phyloP scores from a whole-genome alignment of 2,888 invertebrate genomes.

The Diarsia mendica region DNA sequence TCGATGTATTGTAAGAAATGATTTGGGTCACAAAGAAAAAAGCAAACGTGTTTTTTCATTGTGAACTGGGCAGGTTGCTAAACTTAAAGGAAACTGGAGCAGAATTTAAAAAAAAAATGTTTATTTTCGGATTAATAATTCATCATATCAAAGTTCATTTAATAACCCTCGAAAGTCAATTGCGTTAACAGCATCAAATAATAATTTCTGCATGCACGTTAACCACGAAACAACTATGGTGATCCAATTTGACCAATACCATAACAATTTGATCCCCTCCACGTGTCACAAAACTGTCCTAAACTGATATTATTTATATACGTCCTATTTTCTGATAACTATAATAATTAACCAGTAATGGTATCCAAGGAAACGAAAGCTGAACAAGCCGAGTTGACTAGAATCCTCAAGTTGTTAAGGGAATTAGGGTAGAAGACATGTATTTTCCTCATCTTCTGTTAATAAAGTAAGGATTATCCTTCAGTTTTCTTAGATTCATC shows the following conservation, averaged over 20 bases:
- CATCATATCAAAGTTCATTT: not conserved
- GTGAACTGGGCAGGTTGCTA: not conserved
- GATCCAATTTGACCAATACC: not conserved
- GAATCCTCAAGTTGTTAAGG: conserved; percentile 32
- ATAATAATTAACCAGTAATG: conserved; percentile 12
- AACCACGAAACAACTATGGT: not conserved
- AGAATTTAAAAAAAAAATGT: not conserved
- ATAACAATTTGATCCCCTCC: not conserved
- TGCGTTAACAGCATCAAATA: not conserved
- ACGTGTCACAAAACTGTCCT: not conserved
- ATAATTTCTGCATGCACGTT: not conserved
- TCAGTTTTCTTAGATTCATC: conserved; percentile 6
- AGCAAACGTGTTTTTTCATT: conserved; percentile 4
- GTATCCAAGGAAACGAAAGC: conserved; percentile 9
- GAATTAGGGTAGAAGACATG: conserved; percentile 8
- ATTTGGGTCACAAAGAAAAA: conserved; percentile 31
- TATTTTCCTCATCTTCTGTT: conserved; percentile 20
- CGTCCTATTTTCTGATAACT: conserved; percentile 13
- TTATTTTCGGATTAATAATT: not conserved
- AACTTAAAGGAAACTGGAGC: not conserved
- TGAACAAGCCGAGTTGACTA: conserved; percentile 24
- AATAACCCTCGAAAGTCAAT: not conserved
- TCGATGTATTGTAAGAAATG: conserved; percentile 29
- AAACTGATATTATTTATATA: not conserved
- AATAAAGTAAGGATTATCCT: conserved; percentile 17